A percentile compares a stretch with the other conserved stretches of the same genome.
Conservation (phyloP, 2,113 vertebrate genomes). For the Entelurus aequoreus region DNA sequence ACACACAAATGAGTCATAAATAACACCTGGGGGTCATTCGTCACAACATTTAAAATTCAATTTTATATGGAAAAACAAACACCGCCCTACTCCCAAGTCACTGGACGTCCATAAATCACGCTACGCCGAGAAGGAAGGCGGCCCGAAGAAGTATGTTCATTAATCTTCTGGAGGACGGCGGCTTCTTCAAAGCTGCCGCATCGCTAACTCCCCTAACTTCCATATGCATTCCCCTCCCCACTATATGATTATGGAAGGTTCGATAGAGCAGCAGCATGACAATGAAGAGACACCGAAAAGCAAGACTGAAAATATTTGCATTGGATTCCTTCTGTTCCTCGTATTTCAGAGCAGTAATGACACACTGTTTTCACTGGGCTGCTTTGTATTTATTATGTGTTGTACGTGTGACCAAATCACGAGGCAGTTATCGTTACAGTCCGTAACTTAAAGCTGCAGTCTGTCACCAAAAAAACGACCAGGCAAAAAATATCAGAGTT, state of each 20-base stretch:
- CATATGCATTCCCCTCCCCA: slow-evolving; percentile 14
- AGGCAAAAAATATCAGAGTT: too few species aligned
- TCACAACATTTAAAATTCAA: slow-evolving; percentile 69
- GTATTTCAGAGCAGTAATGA: too few species aligned
- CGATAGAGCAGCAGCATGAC: slow-evolving; percentile 16
- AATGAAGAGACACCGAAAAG: slow-evolving; percentile 21
- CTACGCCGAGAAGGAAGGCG: slow-evolving; percentile 39
- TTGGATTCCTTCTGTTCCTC: too few species aligned
- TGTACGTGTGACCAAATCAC: too few species aligned
- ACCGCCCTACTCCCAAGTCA: slow-evolving; percentile 57
- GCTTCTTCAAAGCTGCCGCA: slow-evolving; percentile 34
- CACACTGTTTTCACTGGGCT: too few species aligned
- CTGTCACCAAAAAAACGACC: too few species aligned
- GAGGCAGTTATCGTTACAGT: too few species aligned
- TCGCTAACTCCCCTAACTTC: slow-evolving; percentile 34
- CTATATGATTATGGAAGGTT: slow-evolving; percentile 10
- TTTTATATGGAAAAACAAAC: slow-evolving; percentile 69
- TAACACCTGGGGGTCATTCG: slow-evolving; percentile 57
- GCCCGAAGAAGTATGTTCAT: slow-evolving; percentile 56
- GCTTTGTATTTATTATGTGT: too few species aligned
- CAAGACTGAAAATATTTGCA: background rate
- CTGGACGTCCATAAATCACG: slow-evolving; percentile 67
- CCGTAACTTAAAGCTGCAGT: too few species aligned
- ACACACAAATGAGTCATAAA: slow-evolving; percentile 34
- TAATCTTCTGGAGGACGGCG: slow-evolving; percentile 57